Evolutionary conservation across 1,140 invertebrate species (phyloP).

Genomic region (Agrypnia vestita): DNA sequence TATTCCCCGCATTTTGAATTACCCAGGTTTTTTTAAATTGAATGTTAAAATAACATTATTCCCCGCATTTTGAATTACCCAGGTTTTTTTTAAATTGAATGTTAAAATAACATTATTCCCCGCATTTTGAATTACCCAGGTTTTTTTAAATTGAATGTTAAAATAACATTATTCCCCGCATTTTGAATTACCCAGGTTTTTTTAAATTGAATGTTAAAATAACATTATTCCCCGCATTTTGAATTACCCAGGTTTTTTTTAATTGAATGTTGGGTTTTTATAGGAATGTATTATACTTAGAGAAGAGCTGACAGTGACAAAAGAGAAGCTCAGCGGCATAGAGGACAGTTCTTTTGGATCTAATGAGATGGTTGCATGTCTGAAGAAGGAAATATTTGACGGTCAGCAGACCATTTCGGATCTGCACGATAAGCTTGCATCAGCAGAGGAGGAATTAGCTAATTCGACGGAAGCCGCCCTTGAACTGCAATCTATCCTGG

Average conservation of each 20-base stretch:
- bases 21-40: too few relatives aligned
- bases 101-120: too few relatives aligned
- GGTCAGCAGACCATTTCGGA: slow-evolving; percentile 67
- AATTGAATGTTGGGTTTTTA: slow-evolving; percentile 64
- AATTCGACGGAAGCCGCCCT: slow-evolving; percentile 58
- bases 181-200: too few relatives aligned
- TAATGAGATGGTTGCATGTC: slow-evolving; percentile 79
- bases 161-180: too few relatives aligned
- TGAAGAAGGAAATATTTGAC: slow-evolving; percentile 76
- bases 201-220: too few relatives aligned
- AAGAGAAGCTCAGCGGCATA: slow-evolving; percentile 77
- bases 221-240: too few relatives aligned
- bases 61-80: too few relatives aligned
- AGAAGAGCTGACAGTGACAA: slow-evolving; percentile 76
- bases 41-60: too few relatives aligned
- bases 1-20: too few relatives aligned
- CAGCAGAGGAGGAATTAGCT: slow-evolving; percentile 64
- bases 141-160: too few relatives aligned
- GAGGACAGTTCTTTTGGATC: slow-evolving; percentile 82
- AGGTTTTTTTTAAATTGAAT: too few relatives aligned
- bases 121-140: too few relatives aligned
- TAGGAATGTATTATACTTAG: slow-evolving; percentile 80
- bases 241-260: slow-evolving; percentile 58
- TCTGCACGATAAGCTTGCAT: slow-evolving; percentile 64
- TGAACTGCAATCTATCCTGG: slow-evolving; percentile 55